These are phyloP conservation scores for Chrysomela aeneicollis DNA, from an alignment of 2,888 invertebrate species.

Conservation along the genomic window DNA sequence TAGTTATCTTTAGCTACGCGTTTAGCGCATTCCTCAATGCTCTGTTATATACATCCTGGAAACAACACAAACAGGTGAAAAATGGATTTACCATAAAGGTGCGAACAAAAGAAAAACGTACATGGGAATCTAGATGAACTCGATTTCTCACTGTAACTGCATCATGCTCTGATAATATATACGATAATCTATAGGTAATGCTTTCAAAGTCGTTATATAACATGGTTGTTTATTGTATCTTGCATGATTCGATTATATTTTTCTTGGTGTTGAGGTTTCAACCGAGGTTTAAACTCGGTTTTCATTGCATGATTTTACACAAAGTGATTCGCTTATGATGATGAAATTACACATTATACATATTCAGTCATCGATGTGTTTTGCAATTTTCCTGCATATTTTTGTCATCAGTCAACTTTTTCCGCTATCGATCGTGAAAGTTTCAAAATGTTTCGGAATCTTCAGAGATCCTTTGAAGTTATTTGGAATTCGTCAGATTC, in stretches of 20 bases:
- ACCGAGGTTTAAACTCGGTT: no score
- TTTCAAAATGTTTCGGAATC: no score
- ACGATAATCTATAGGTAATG: not conserved
- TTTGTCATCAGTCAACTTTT: conserved; percentile 8
- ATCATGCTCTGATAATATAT: not conserved
- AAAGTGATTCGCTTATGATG: no score
- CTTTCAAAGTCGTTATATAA: not conserved
- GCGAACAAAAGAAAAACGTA: conserved; percentile 25
- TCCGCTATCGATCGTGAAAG: not conserved
- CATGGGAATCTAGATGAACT: conserved; percentile 29
- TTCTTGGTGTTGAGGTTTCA: not conserved
- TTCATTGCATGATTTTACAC: no score
- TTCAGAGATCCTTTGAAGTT: not conserved
- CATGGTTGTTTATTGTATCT: not conserved
- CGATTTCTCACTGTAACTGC: conserved; percentile 25
- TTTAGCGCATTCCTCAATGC: conserved; percentile 7
- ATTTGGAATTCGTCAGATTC: no score
- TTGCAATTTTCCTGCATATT: no score
- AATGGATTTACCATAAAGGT: conserved; percentile 28
- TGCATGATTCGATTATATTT: not conserved
- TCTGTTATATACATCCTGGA: conserved; percentile 15
- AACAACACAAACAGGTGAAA: conserved; percentile 24
- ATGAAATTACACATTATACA: no score
- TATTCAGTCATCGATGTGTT: no score
- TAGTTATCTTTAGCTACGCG: conserved; percentile 4